A percentile compares a stretch with the other conserved stretches of the same genome.
phyloP scores from a whole-genome alignment of 2,888 invertebrate species.

The Drosophila formosana region DNA sequence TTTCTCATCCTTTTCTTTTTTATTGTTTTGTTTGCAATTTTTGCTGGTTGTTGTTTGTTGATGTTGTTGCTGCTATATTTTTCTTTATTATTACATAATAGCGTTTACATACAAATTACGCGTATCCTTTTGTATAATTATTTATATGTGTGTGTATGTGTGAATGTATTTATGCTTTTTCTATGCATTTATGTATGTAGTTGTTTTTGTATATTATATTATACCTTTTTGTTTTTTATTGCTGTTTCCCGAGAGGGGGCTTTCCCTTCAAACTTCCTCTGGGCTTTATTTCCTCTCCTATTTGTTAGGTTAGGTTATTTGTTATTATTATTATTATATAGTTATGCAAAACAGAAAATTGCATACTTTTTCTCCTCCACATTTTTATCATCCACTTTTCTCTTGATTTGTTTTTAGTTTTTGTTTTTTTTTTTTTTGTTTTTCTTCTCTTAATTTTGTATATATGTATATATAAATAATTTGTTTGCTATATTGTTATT shows the following conservation, averaged over 20 bases:
- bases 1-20: neutral
- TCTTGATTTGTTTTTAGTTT: conserved; percentile 24
- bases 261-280: conserved; percentile 21
- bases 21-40: conserved; percentile 14
- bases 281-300: conserved; percentile 20
- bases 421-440: conserved; percentile 40
- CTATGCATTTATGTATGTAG: conserved; percentile 13
- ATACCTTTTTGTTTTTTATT: conserved; percentile 28
- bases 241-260: conserved; percentile 21
- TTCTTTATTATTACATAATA: conserved; percentile 65
- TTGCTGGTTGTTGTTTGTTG: conserved; percentile 16
- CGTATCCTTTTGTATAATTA: conserved; percentile 28
- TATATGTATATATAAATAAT: conserved; percentile 68
- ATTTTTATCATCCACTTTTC: conserved; percentile 2
- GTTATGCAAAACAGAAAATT: conserved; percentile 54
- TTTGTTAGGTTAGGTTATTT: conserved; percentile 25
- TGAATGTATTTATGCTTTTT: conserved; percentile 2
- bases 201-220: conserved; percentile 21
- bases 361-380: conserved; percentile 25
- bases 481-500: conserved; percentile 72
- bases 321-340: conserved; percentile 25
- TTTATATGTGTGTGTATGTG: conserved; percentile 27
- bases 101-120: conserved; percentile 56
- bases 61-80: conserved; percentile 50
- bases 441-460: conserved; percentile 48